phyloP scores from a whole-genome alignment of 2,113 vertebrate genomes.

The Dromiciops gliroides region DNA sequence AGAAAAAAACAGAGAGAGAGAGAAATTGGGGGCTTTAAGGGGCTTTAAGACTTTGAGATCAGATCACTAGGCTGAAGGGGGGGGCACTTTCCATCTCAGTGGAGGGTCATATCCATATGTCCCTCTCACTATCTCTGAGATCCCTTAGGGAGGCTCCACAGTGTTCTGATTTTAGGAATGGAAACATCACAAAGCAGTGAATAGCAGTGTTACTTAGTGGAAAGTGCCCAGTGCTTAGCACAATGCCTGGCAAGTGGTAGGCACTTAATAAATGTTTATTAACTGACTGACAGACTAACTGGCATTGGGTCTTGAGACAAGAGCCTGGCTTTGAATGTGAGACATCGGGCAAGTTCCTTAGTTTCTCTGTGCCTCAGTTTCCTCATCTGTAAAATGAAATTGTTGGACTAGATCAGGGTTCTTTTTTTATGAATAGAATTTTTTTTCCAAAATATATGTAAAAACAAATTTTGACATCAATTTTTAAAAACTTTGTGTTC shows the following conservation, averaged over 20 bases:
- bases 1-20: too few relatives aligned
- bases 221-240: neutral
- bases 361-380: neutral
- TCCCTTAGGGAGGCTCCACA: neutral
- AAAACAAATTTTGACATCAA: too few relatives aligned
- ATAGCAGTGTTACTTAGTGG: neutral
- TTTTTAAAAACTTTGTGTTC: too few relatives aligned
- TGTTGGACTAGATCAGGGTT: neutral
- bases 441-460: too few relatives aligned
- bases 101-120: too few relatives aligned
- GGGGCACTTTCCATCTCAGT: too few relatives aligned
- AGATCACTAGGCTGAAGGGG: too few relatives aligned
- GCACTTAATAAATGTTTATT: neutral
- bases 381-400: neutral
- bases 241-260: neutral
- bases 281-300: neutral
- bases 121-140: too few relatives aligned
- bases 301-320: neutral
- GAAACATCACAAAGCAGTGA: neutral
- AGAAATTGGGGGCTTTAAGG: too few relatives aligned
- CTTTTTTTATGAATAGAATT: too few relatives aligned
- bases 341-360: neutral
- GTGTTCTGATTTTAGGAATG: neutral
- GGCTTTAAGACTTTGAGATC: too few relatives aligned
- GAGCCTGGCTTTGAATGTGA: neutral